Evolutionary conservation across 2,113 vertebrate genomes (phyloP), one percentile per base, ranked within the genome.

Genomic region (Trogon melanurus): DNA sequence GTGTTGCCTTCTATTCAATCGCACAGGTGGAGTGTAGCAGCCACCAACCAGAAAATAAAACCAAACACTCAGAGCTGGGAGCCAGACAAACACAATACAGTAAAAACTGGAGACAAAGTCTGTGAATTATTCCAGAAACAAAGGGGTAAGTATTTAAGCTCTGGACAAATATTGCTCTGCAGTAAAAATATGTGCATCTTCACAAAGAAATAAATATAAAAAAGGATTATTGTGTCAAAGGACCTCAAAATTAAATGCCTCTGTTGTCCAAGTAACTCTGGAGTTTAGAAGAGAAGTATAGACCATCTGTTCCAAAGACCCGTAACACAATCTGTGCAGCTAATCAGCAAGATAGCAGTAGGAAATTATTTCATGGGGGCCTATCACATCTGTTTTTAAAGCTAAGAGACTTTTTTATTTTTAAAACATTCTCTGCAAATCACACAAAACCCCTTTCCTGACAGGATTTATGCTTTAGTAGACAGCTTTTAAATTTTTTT

Each of bases 231-330:
- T 41, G 66, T 61, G 74, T 83, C 5, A 45, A 79, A 88, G 16
- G 5, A 48, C 26, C 48, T 74, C 29, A 86, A 56, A 84, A 80
- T 88, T 56, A 80, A 94, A 83, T 65, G 56, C 6, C 3, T 85
- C 47, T 78, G 75, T 83, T 10, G 1, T 56, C 34, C 75, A 83
- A 83, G 56, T 51, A 88, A 80, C 47, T 70, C 54, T 57, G 51
- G 47, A 80, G 38, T 62, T 83, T 85, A 78, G 53, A 91, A 69
- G 26, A 56, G 48, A 41, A 83, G 62, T 36, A 30, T 2, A 61
- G 82, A 67, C 79, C 88, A 80, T 96, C 93, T 96, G 92, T 84
- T 91, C 82, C 56, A 80, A 79, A 91, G 81, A 62, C 22, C 75
- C 53, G 38, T 34, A 78, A 70, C 44, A 73, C 75, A 78, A 87